Percentiles rank a stretch among this genome's conserved stretches.
These are phyloP conservation scores for Apodemia duryi DNA, from an alignment of 2,888 invertebrate species.

Conservation along the genomic window DNA sequence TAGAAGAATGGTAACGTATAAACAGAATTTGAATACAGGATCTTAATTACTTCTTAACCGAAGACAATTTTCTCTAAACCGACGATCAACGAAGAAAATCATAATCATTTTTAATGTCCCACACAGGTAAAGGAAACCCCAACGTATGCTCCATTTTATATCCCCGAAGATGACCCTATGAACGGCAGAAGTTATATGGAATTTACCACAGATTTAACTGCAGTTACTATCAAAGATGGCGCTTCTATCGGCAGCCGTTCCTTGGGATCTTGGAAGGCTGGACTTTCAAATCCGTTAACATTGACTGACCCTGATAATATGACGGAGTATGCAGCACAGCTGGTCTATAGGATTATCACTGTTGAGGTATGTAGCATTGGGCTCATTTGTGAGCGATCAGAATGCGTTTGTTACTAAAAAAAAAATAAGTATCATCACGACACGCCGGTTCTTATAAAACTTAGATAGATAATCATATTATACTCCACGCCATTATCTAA, in stretches of 20 bases:
- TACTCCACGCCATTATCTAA: too few relatives aligned
- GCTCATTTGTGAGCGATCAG: too few relatives aligned
- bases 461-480: too few relatives aligned
- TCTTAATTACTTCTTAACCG: too few relatives aligned
- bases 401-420: too few relatives aligned
- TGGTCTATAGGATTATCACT: conserved; percentile 92
- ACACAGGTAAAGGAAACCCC: conserved; percentile 81
- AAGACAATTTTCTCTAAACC: too few relatives aligned
- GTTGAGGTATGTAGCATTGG: conserved; percentile 81
- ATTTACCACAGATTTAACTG: conserved; percentile 85
- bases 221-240: conserved; percentile 85
- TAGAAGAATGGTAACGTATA: too few relatives aligned
- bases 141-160: conserved; percentile 83
- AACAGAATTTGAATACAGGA: too few relatives aligned
- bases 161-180: conserved; percentile 79
- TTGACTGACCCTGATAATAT: conserved; percentile 83
- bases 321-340: conserved; percentile 87
- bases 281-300: conserved; percentile 82
- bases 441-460: too few relatives aligned
- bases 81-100: too few relatives aligned
- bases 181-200: conserved; percentile 88
- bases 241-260: conserved; percentile 84
- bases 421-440: too few relatives aligned
- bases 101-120: neutral
- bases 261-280: conserved; percentile 89